These are phyloP conservation scores for Drosophila pegasa DNA, from an alignment of 2,888 invertebrate genomes.

Conservation along the genomic window DNA sequence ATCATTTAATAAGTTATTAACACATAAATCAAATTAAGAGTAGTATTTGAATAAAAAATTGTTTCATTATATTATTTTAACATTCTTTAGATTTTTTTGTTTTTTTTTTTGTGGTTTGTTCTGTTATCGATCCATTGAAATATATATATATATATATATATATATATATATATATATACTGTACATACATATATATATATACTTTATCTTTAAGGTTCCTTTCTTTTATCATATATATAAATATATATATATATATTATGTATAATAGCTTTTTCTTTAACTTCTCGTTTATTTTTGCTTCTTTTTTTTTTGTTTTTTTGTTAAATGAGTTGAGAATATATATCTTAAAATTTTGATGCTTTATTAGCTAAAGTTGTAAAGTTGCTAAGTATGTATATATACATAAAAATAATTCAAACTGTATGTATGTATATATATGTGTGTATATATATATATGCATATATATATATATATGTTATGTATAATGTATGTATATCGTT, in stretches of 20 bases:
- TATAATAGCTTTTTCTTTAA: slow-evolving; percentile 43
- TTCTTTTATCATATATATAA: slow-evolving; percentile 32
- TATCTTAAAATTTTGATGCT: slow-evolving; percentile 72
- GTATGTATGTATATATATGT: slow-evolving; percentile 38
- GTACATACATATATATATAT: slow-evolving; percentile 27
- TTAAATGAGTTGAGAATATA: slow-evolving; percentile 74
- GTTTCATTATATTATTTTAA: slow-evolving; percentile 71
- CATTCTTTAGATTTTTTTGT: slow-evolving; percentile 50
- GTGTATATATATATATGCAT: slow-evolving; percentile 22
- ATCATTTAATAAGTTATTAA: slow-evolving; percentile 80
- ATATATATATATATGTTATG: slow-evolving; percentile 23
- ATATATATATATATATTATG: slow-evolving; percentile 36
- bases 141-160: slow-evolving; percentile 65
- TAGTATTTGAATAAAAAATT: slow-evolving; percentile 81
- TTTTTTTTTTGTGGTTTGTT: slow-evolving; percentile 48
- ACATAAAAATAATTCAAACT: slow-evolving; percentile 60
- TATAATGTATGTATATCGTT: slow-evolving; percentile 18
- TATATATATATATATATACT: slow-evolving; percentile 31
- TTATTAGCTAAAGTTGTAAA: slow-evolving; percentile 76
- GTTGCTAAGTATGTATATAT: slow-evolving; percentile 63
- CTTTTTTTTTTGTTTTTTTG: slow-evolving; percentile 28
- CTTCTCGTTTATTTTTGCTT: slow-evolving; percentile 25
- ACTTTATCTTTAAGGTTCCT: slow-evolving; percentile 32
- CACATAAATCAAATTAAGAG: slow-evolving; percentile 82
- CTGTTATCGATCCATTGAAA: slow-evolving; percentile 75